Base-by-base conservation (phyloP, 1,140 invertebrate genomes). In the Theocolax elegans region DNA sequence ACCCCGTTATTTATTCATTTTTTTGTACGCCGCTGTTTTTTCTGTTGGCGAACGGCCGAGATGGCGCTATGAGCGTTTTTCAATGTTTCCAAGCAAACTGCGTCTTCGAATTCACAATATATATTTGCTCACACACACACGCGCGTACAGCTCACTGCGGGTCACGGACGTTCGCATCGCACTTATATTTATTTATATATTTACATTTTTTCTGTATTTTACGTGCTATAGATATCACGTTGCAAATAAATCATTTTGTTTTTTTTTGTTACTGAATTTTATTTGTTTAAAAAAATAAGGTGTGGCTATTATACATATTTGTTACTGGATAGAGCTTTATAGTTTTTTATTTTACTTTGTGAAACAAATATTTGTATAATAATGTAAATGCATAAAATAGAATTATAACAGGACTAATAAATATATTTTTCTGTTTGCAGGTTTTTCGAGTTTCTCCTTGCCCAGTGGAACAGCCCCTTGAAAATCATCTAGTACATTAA, bases 371-470 rank as follows among this genome's bases (percentile, higher is more conserved):
- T n/a, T n/a, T n/a, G n/a, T n/a, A n/a, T n/a, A n/a, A n/a, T n/a
- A n/a, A n/a, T n/a, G n/a, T n/a, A n/a, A n/a, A n/a, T n/a, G n/a
- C n/a, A n/a, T n/a, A n/a, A n/a, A n/a, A n/a, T n/a, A n/a, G 29
- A 54, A 44, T 35, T 35, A 35, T 35, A 6, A 6, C 10, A 6
- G 10, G 10, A 35, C 31, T 35, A 6, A 35, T 1, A 56, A 38
- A 19, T 56, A 40, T 58, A 6, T 40, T 25, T 69, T 48, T 38
- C 40, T 54, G 10, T 73, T 53, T 76, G 49, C 76, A 78, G 77
- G 54, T 60, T 27, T 42, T 54, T 51, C 4, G 21, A 56, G 19
- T 23, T 44, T 27, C 15, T 27, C 23, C 23, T 53, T 67, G 54
- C 44, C 31, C 13, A 25, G 48, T 35, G 17, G 38, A 31, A 31